Evolutionary conservation across 2,113 vertebrate genomes (phyloP).

Genomic region (Calonectris borealis): DNA sequence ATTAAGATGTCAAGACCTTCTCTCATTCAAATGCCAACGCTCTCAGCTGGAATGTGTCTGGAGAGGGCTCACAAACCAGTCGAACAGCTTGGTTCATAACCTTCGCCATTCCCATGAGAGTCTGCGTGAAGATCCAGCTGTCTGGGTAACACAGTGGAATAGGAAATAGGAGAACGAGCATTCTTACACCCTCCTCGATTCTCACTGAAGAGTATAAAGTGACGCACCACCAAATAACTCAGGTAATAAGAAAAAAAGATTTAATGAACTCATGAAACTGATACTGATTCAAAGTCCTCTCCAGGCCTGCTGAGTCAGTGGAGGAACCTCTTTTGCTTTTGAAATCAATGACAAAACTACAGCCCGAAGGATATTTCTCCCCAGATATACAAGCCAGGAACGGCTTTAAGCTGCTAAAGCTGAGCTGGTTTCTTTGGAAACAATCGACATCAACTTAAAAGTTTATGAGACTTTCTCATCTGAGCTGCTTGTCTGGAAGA

Average conservation of each 20-base stretch:
- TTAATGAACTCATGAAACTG: neutral
- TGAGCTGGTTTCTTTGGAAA: neutral
- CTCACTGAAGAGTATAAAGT: neutral
- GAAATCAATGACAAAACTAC: neutral
- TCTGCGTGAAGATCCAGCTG: neutral
- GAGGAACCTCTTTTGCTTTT: neutral
- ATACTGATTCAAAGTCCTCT: neutral
- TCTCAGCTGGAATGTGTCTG: constrained; percentile 28
- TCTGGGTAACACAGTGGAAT: constrained; percentile 26
- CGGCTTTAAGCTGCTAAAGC: neutral
- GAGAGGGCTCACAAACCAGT: constrained; percentile 28
- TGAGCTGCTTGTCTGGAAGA: neutral
- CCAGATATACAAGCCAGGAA: neutral
- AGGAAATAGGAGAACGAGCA: neutral
- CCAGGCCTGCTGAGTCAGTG: neutral
- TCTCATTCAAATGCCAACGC: constrained; percentile 56
- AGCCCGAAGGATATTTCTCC: neutral
- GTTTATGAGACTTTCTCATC: neutral
- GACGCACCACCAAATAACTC: neutral
- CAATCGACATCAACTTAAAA: neutral
- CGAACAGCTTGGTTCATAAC: constrained; percentile 47
- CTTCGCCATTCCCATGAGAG: neutral
- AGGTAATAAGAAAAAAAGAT: neutral
- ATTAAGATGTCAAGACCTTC: constrained; percentile 63
- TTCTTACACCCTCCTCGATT: neutral